These are phyloP conservation scores for Mugil cephalus DNA, from an alignment of 2,113 vertebrate genomes.

Conservation along the genomic window DNA sequence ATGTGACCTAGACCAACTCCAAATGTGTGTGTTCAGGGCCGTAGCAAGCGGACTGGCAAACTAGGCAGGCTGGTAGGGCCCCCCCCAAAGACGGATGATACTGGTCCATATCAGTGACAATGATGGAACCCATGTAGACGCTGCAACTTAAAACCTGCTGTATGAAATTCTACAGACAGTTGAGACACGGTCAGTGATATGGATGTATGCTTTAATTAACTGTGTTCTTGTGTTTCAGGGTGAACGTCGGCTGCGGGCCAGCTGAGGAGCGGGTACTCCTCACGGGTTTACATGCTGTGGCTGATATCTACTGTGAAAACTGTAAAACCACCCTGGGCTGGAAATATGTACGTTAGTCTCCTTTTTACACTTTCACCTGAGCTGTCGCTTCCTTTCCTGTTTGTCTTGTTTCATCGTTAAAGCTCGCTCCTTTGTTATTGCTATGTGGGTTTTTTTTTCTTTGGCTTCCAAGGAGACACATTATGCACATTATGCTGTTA, in stretches of 20 bases:
- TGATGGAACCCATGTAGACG: too few species aligned
- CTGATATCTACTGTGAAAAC: slow-evolving; percentile 99
- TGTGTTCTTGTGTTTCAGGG: slow-evolving; percentile 80
- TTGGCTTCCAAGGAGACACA: slow-evolving; percentile 4
- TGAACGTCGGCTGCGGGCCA: slow-evolving; percentile 98
- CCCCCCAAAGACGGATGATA: too few species aligned
- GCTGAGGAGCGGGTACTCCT: slow-evolving; percentile 98
- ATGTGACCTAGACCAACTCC: too few species aligned
- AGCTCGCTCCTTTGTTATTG: neutral
- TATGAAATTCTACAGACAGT: too few species aligned
- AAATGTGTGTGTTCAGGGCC: too few species aligned
- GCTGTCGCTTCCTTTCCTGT: neutral
- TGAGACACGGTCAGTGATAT: too few species aligned
- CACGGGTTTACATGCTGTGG: slow-evolving; percentile 97
- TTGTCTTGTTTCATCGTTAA: neutral
- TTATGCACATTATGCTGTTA: neutral
- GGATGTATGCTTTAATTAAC: neutral
- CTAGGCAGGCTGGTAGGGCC: too few species aligned
- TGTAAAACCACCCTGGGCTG: slow-evolving; percentile 99
- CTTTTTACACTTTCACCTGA: neutral
- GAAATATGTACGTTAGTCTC: slow-evolving; percentile 93
- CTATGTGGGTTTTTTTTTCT: neutral
- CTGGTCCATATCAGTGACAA: too few species aligned
- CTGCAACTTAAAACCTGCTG: neutral
- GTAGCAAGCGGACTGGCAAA: too few species aligned